These are phyloP conservation scores for Perdita meconis DNA, from an alignment of 2,888 invertebrate genomes.

Conservation along the genomic window DNA sequence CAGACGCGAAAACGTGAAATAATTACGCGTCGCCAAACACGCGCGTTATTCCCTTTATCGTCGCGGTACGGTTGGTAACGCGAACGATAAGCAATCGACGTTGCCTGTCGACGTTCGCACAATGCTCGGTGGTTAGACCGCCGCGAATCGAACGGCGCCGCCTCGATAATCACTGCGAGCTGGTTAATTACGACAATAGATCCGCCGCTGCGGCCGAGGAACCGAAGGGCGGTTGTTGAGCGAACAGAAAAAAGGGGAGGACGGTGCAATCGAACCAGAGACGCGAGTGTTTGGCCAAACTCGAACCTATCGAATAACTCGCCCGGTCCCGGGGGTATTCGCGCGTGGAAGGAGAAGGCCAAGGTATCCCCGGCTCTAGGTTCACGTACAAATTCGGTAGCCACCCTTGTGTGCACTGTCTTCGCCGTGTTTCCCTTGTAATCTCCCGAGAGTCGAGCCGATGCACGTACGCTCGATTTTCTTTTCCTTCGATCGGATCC, in stretches of 20 bases:
- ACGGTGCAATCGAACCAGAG: slow-evolving; percentile 48
- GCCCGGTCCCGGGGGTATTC: slow-evolving; percentile 57
- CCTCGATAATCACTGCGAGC: slow-evolving; percentile 39
- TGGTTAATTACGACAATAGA: slow-evolving; percentile 55
- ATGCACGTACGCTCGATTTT: slow-evolving; percentile 59
- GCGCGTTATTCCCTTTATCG: slow-evolving; percentile 65
- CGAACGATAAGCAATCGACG: slow-evolving; percentile 12
- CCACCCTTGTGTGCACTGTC: slow-evolving; percentile 59
- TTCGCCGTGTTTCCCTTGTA: slow-evolving; percentile 66
- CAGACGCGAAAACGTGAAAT: slow-evolving; percentile 63
- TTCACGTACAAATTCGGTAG: slow-evolving; percentile 61
- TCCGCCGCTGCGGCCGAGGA: slow-evolving; percentile 10
- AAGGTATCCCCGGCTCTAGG: slow-evolving; percentile 56
- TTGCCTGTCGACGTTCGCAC: background rate
- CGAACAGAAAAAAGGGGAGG: slow-evolving; percentile 35
- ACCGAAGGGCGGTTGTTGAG: background rate
- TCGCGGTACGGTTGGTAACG: slow-evolving; percentile 26
- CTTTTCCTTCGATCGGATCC: slow-evolving; percentile 14
- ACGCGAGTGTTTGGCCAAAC: slow-evolving; percentile 60
- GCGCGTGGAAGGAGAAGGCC: slow-evolving; percentile 26
- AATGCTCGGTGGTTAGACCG: background rate
- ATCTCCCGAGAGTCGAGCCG: slow-evolving; percentile 57
- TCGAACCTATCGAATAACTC: slow-evolving; percentile 61
- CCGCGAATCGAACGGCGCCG: slow-evolving; percentile 26
- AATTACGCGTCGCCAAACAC: slow-evolving; percentile 74